Percentiles rank a stretch among this genome's conserved stretches.
Evolutionary conservation across 2,888 invertebrate genomes (phyloP).

Genomic region (Andricus curvator): DNA sequence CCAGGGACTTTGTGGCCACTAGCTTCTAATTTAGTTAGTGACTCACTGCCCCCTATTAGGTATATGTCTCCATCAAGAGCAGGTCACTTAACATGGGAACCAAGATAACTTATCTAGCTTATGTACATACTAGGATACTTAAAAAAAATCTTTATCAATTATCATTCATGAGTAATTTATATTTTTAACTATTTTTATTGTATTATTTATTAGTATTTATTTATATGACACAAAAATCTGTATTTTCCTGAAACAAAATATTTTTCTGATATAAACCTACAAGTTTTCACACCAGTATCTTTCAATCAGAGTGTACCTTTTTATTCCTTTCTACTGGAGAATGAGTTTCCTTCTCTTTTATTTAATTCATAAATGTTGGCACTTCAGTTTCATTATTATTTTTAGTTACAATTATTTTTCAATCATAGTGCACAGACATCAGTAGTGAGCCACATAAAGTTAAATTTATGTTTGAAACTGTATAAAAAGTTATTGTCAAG

Average conservation of each 20-base stretch:
- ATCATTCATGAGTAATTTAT: too few relatives aligned
- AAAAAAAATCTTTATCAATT: not conserved
- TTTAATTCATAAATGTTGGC: not conserved
- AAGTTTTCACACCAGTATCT: not conserved
- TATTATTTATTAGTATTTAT: too few relatives aligned
- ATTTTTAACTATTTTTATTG: too few relatives aligned
- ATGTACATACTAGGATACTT: not conserved
- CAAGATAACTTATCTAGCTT: not conserved
- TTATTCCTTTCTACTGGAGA: not conserved
- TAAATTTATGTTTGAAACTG: too few relatives aligned
- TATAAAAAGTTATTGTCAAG: too few relatives aligned
- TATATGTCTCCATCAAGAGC: conserved; percentile 27
- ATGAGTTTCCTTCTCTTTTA: not conserved
- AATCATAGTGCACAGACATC: too few relatives aligned
- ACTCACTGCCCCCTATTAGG: conserved; percentile 47
- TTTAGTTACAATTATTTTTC: not conserved
- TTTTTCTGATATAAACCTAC: too few relatives aligned
- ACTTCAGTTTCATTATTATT: not conserved
- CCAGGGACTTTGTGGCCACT: conserved; percentile 4
- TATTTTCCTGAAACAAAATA: too few relatives aligned
- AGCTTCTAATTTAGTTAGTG: conserved; percentile 51
- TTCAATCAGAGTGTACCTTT: not conserved
- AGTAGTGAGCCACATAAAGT: too few relatives aligned
- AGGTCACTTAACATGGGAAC: conserved; percentile 17
- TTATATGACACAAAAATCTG: too few relatives aligned